Evolutionary conservation across 2,888 invertebrate species (phyloP), one percentile per base, ranked within the genome.

Genomic region (Coleophora flavipennella): DNA sequence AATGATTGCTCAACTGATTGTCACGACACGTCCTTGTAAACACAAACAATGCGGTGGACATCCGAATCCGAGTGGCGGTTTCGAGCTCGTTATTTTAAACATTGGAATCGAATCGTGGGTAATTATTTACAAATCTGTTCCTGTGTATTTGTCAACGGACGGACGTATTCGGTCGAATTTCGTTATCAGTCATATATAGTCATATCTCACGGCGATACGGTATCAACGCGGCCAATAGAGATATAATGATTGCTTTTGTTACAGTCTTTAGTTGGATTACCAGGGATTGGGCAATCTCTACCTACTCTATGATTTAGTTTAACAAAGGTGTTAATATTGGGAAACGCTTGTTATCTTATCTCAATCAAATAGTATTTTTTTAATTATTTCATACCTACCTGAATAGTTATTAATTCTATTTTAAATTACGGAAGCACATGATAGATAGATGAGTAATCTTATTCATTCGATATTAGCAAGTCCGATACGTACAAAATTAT

Each of bases 1-100:
- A 66, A 62, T 62, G 67, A 72, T 81, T 81, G 71, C 80, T 56
- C 64, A 78, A 80, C 66, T 68, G 58, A 72, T 67, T 68, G 66
- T 63, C 62, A 20, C 20, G 59, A 57, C 57, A 48, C 55, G 65
- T 66, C 62, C 60, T 61, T 48, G 65, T 67, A 68, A 74, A 75
- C 49, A 67, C 67, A 74, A 78, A 78, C 79, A 74, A 76, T 69
- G 59, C 58, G 48, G 55, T 59, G 59, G 59, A 69, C 55, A 66
- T 70, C 66, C 64, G 65, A 66, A 53, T 48, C 35, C 12, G 12
- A 8, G 33, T 1, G 52, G 55, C 58, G 60, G 59, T 62, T 64
- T 61, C 46, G 52, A 26, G 38, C 31, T 48, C 40, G 57, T 54
- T 62, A 58, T 58, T 59, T 58, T 57, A 46, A 61, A 64, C 62